Conservation (phyloP, 2,888 invertebrate species). For the Drosophila cognata region DNA sequence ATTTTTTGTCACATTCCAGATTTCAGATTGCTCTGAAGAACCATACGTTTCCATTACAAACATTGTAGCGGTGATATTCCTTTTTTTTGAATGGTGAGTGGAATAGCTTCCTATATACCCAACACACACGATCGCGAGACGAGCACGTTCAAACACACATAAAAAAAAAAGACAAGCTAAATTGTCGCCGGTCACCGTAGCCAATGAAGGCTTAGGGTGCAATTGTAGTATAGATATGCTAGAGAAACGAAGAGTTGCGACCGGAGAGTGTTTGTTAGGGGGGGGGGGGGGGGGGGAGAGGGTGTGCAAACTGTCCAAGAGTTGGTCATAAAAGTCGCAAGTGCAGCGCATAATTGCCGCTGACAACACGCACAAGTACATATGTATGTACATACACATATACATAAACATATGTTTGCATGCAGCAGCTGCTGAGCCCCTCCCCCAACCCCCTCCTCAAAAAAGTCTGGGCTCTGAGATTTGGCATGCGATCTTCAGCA, state of each 20-base stretch:
- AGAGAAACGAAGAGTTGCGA: not conserved
- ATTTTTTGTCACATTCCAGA: not conserved
- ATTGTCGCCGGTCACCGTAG: conserved; percentile 40
- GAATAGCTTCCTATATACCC: conserved; percentile 8
- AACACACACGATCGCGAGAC: conserved; percentile 16
- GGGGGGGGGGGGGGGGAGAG: not conserved
- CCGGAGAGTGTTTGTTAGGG: not conserved
- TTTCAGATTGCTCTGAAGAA: not conserved
- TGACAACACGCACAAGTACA: conserved; percentile 44
- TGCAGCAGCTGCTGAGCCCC: not conserved
- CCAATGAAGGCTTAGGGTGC: conserved; percentile 22
- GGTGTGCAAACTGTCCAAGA: conserved; percentile 19
- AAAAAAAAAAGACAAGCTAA: conserved; percentile 10
- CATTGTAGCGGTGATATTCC: not conserved
- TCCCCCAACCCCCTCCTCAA: not conserved
- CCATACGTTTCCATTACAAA: not conserved
- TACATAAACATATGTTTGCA: not conserved
- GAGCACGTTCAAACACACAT: conserved; percentile 33
- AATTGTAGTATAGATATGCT: not conserved
- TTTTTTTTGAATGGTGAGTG: not conserved
- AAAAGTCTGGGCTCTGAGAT: not conserved
- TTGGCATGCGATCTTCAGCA: conserved; percentile 45
- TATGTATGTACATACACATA: not conserved
- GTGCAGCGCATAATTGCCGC: conserved; percentile 58
- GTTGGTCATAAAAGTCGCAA: conserved; percentile 54